Evolutionary conservation across 2,797 vertebrate genomes (phyloP).

Genomic region (Chaetodon trifasciatus): DNA sequence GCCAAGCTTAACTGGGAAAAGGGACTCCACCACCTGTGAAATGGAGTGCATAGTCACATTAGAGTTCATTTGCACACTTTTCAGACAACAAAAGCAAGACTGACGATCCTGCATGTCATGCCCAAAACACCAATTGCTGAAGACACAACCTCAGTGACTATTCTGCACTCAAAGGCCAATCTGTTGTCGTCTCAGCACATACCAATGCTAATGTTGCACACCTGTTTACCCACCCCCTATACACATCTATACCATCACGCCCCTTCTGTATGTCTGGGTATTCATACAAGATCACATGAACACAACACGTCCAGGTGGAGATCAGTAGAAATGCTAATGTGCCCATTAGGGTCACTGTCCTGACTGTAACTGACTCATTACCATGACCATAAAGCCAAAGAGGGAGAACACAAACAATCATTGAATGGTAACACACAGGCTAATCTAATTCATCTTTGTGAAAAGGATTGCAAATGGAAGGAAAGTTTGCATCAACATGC

Average conservation of each 20-base stretch:
- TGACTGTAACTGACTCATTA: conserved; percentile 72
- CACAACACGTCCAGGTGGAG: conserved; percentile 30
- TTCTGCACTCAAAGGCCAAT: conserved; percentile 24
- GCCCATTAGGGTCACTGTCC: conserved; percentile 54
- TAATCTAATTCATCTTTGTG: conserved; percentile 69
- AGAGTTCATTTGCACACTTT: conserved; percentile 48
- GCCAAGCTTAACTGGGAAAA: neutral
- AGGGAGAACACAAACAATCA: conserved; percentile 59
- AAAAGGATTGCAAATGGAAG: conserved; percentile 56
- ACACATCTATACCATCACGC: conserved; percentile 5
- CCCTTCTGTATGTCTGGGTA: neutral
- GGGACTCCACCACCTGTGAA: neutral
- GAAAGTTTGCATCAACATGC: conserved; percentile 19
- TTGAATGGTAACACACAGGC: conserved; percentile 36
- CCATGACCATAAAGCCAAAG: conserved; percentile 57
- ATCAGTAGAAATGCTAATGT: conserved; percentile 65
- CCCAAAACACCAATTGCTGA: conserved; percentile 34
- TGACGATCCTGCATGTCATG: neutral
- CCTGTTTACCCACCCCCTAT: neutral
- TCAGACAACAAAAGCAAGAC: conserved; percentile 32
- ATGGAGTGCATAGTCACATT: conserved; percentile 2
- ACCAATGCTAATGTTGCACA: conserved; percentile 55
- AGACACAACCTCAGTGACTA: conserved; percentile 14
- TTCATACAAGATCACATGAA: conserved; percentile 22
- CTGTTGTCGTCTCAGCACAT: conserved; percentile 21